Percentiles rank a stretch among this genome's conserved stretches.
These are phyloP conservation scores for Solenodon paradoxus DNA, from an alignment of 2,113 vertebrate species.

Conservation along the genomic window DNA sequence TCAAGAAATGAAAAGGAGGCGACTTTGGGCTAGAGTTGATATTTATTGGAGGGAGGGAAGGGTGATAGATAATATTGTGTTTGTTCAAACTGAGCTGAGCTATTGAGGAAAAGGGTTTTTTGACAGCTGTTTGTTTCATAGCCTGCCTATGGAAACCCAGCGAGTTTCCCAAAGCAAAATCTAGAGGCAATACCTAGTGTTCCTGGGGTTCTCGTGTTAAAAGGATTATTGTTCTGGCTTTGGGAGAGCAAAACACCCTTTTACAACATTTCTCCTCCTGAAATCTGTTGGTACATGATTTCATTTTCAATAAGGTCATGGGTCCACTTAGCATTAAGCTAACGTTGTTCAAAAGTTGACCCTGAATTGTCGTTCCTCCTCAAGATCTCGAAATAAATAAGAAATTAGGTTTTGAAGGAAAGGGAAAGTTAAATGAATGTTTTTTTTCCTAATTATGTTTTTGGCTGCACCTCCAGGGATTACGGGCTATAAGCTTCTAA, in stretches of 20 bases:
- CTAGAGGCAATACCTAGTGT: not conserved
- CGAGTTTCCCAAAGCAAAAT: constrained; percentile 27
- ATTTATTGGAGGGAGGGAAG: not conserved
- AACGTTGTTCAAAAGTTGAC: constrained; percentile 50
- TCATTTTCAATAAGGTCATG: constrained; percentile 54
- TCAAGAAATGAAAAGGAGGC: not conserved
- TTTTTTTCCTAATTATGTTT: constrained; percentile 66
- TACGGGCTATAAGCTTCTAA: constrained; percentile 59
- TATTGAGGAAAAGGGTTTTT: constrained; percentile 23
- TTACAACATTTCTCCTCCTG: constrained; percentile 9
- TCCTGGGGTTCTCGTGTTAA: not conserved
- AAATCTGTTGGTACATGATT: constrained; percentile 47
- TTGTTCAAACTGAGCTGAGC: not conserved
- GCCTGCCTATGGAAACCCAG: constrained; percentile 11
- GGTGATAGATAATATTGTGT: not conserved
- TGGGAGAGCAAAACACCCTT: constrained; percentile 43
- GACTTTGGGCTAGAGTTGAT: not conserved
- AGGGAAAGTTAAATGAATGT: constrained; percentile 63
- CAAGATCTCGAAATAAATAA: constrained; percentile 10
- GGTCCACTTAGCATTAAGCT: constrained; percentile 20
- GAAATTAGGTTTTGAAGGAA: constrained; percentile 65
- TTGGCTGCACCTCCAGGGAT: not conserved
- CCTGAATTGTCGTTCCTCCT: constrained; percentile 45
- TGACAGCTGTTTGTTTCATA: constrained; percentile 28
- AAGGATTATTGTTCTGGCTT: constrained; percentile 63